Evolutionary conservation across 2,797 vertebrate species (phyloP).

Genomic region (Mus spretus): DNA sequence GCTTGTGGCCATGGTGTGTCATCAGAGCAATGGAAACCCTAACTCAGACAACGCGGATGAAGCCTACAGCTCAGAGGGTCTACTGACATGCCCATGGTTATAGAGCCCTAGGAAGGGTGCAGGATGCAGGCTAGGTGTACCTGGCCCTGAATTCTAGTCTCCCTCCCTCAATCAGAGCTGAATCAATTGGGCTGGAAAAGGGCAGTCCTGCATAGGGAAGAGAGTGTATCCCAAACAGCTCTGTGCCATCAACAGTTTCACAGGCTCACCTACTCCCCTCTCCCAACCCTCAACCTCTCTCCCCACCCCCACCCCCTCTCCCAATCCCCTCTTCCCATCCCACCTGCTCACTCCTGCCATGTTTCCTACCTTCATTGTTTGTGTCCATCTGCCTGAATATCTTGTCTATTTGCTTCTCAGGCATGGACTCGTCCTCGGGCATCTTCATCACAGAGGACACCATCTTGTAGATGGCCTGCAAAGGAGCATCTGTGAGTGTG

Average conservation of each 20-base stretch:
- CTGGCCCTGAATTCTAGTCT: background rate
- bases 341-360: accelerated
- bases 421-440: slow-evolving; percentile 94
- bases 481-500: background rate
- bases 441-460: slow-evolving; percentile 95
- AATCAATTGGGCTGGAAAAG: background rate
- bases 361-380: slow-evolving; percentile 91
- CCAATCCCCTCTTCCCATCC: slow-evolving; percentile 68
- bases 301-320: too few species aligned
- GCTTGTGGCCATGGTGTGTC: background rate
- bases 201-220: background rate
- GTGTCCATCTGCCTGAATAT: slow-evolving; percentile 95
- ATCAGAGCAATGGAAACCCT: background rate
- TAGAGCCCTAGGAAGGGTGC: background rate
- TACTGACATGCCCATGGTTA: background rate
- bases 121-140: accelerated
- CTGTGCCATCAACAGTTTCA: accelerated
- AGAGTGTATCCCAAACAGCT: accelerated
- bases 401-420: slow-evolving; percentile 94
- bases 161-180: background rate
- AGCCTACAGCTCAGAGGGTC: accelerated
- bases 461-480: slow-evolving; percentile 88
- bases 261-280: accelerated
- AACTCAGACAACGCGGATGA: background rate
- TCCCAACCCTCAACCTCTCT: too few species aligned